Percentiles rank a stretch among this genome's conserved stretches.
Evolutionary conservation across 2,888 invertebrate genomes (phyloP).

Genomic region (Harpagoxenus sublaevis): DNA sequence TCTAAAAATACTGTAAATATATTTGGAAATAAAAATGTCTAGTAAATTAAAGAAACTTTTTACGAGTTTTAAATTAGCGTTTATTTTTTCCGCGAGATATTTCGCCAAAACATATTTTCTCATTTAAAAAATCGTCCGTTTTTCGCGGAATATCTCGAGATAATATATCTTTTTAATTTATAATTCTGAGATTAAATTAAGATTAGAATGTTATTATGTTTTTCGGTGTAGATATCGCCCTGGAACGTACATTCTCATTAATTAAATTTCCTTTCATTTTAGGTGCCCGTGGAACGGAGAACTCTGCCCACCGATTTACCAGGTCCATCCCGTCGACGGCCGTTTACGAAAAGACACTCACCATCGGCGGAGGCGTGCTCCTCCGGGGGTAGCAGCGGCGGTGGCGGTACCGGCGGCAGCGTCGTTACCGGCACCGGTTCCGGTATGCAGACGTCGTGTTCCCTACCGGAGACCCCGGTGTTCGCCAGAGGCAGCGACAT

Average conservation of each 20-base stretch:
- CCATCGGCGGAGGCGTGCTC: slow-evolving; percentile 94
- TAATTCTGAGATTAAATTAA: slow-evolving; percentile 1
- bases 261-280: slow-evolving; percentile 52
- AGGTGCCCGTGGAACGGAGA: slow-evolving; percentile 89
- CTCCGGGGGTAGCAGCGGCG: slow-evolving; percentile 93
- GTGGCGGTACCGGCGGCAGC: slow-evolving; percentile 90
- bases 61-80: background rate
- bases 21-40: background rate
- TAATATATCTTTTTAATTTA: background rate
- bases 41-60: background rate
- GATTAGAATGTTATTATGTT: background rate
- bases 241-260: background rate
- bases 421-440: slow-evolving; percentile 82
- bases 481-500: slow-evolving; percentile 94
- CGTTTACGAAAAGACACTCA: slow-evolving; percentile 86
- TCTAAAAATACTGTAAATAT: background rate
- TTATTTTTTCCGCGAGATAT: background rate
- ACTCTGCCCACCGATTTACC: slow-evolving; percentile 92
- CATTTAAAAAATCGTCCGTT: background rate
- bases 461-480: slow-evolving; percentile 95
- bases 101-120: background rate
- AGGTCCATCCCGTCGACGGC: slow-evolving; percentile 87
- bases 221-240: background rate
- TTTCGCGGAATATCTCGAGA: background rate
- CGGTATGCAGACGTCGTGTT: slow-evolving; percentile 93